Evolutionary conservation across 2,888 invertebrate genomes (phyloP).

Genomic region (Steinernema hermaphroditum): DNA sequence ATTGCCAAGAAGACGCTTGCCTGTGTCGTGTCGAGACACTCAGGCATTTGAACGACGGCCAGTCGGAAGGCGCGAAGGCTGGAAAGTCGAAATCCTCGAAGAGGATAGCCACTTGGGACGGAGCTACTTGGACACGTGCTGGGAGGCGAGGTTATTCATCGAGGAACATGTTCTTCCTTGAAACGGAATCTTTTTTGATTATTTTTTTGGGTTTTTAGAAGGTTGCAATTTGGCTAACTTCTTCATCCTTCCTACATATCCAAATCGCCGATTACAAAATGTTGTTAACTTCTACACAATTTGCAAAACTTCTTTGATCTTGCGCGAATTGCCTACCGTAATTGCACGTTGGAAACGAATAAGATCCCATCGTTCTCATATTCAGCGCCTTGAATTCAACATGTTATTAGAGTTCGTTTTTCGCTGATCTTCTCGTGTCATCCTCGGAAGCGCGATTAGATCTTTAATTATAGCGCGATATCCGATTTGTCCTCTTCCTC

Average conservation of each 20-base stretch:
- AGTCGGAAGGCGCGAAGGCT: neutral
- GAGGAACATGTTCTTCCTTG: too few relatives aligned
- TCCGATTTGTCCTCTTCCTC: neutral
- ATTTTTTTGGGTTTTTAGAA: too few relatives aligned
- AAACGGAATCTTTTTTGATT: too few relatives aligned
- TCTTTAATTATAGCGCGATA: neutral
- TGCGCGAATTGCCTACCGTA: neutral
- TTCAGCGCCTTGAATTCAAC: neutral
- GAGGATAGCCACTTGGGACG: too few relatives aligned
- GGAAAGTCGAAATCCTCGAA: too few relatives aligned
- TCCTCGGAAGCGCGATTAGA: neutral
- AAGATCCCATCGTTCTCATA: neutral
- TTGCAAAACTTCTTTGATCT: too few relatives aligned
- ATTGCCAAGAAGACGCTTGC: neutral
- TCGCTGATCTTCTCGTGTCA: neutral
- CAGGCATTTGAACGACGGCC: neutral
- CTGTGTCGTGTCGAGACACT: neutral
- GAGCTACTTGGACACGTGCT: too few relatives aligned
- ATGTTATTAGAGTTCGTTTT: neutral
- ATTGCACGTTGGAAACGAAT: neutral
- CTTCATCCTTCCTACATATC: too few relatives aligned
- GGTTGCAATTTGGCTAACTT: too few relatives aligned
- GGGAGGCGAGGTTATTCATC: too few relatives aligned
- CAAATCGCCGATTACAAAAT: too few relatives aligned
- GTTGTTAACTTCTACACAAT: too few relatives aligned